phyloP scores from a whole-genome alignment of 2,113 vertebrate genomes.

The Callospermophilus lateralis region DNA sequence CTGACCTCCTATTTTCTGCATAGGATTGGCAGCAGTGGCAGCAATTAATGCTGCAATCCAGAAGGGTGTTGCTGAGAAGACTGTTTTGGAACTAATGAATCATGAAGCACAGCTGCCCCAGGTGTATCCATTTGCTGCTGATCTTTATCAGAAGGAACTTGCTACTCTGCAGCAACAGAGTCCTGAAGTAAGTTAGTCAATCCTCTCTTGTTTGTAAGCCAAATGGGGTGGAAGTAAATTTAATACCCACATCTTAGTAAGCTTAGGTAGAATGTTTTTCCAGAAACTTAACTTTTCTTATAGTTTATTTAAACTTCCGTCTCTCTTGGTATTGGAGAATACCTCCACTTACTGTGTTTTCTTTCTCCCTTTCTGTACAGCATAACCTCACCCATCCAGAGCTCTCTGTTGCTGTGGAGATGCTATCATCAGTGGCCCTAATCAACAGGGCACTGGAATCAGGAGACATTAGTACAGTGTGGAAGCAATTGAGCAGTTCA shows the following conservation, averaged over 20 bases:
- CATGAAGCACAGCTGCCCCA: conserved; percentile 96
- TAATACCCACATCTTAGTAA: neutral
- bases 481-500: conserved; percentile 94
- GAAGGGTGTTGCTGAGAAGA: conserved; percentile 92
- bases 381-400: conserved; percentile 95
- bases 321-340: neutral
- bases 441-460: conserved; percentile 96
- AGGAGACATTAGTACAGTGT: conserved; percentile 92
- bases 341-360: neutral
- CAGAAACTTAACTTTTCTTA: neutral
- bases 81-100: conserved; percentile 94
- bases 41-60: conserved; percentile 93
- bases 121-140: conserved; percentile 93
- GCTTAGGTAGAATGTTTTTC: neutral
- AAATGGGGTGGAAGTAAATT: fast-evolving
- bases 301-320: neutral
- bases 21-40: conserved; percentile 93
- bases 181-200: conserved; percentile 87
- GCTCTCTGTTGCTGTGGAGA: conserved; percentile 96
- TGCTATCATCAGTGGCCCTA: conserved; percentile 97
- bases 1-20: neutral
- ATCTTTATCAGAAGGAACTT: conserved; percentile 96
- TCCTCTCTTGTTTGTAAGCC: neutral
- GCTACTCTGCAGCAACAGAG: conserved; percentile 96
- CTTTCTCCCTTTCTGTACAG: conserved; percentile 79